Conservation (phyloP, 2,888 invertebrate genomes). For the Diarsia mendica region DNA sequence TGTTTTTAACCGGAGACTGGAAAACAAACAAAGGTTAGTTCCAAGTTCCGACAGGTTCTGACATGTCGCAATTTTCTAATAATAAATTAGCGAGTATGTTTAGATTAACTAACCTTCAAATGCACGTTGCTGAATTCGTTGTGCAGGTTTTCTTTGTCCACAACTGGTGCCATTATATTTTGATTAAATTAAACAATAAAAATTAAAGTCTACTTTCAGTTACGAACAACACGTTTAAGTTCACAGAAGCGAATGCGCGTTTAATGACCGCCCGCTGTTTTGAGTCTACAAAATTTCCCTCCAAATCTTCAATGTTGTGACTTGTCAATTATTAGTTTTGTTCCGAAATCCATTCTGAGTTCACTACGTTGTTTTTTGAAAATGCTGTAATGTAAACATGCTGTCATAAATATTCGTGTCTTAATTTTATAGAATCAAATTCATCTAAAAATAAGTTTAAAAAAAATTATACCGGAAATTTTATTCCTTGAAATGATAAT, state of each 20-base stretch:
- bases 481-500: background rate
- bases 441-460: too few species aligned
- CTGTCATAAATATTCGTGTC: fast-evolving
- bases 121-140: conserved; percentile 82
- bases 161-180: conserved; percentile 75
- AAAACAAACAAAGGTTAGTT: conserved; percentile 48
- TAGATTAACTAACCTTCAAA: conserved; percentile 81
- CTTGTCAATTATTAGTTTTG: conserved; percentile 1
- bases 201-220: conserved; percentile 11
- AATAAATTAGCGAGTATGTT: conserved; percentile 4
- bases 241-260: conserved; percentile 19
- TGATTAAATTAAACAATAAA: background rate
- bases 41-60: conserved; percentile 17
- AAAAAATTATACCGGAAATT: too few species aligned
- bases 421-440: fast-evolving
- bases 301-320: conserved; percentile 38
- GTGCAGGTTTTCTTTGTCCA: conserved; percentile 85
- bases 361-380: fast-evolving
- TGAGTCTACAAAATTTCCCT: conserved; percentile 52
- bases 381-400: background rate
- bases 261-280: conserved; percentile 9
- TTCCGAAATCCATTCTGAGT: conserved; percentile 42
- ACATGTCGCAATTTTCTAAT: conserved; percentile 14
- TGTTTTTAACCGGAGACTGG: conserved; percentile 87
- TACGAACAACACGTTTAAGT: background rate